phyloP scores from a whole-genome alignment of 2,888 invertebrate genomes.

The Cheiracanthium punctorium region DNA sequence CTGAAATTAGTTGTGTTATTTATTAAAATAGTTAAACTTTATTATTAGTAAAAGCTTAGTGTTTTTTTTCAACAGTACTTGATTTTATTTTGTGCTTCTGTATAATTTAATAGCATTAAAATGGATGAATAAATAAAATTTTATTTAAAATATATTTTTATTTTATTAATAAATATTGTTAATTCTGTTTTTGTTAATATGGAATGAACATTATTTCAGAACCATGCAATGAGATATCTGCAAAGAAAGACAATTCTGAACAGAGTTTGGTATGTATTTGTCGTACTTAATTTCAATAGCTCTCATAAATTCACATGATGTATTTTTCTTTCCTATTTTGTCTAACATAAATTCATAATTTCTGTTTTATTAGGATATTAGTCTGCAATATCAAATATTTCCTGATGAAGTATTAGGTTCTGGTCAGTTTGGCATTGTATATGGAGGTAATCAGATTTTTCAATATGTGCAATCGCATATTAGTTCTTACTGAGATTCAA shows the following conservation, averaged over 20 bases:
- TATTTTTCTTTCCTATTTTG: neutral
- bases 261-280: slow-evolving; percentile 53
- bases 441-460: slow-evolving; percentile 94
- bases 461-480: too few species aligned
- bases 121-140: too few species aligned
- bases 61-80: too few species aligned
- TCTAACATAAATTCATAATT: neutral
- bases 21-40: too few species aligned
- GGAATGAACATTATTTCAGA: slow-evolving; percentile 30
- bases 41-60: too few species aligned
- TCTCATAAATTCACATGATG: neutral
- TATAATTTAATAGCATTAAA: neutral
- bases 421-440: slow-evolving; percentile 99
- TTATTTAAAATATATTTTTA: too few species aligned
- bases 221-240: slow-evolving; percentile 12
- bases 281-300: neutral
- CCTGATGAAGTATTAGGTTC: slow-evolving; percentile 98
- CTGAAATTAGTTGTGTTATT: too few species aligned
- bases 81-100: too few species aligned
- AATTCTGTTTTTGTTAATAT: too few species aligned
- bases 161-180: too few species aligned
- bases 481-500: too few species aligned
- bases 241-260: slow-evolving; percentile 58
- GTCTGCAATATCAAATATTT: slow-evolving; percentile 96
- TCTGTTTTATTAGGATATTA: slow-evolving; percentile 84